These are phyloP conservation scores for Brevimyrus niger DNA, from an alignment of 2,113 vertebrate genomes.

Conservation along the genomic window DNA sequence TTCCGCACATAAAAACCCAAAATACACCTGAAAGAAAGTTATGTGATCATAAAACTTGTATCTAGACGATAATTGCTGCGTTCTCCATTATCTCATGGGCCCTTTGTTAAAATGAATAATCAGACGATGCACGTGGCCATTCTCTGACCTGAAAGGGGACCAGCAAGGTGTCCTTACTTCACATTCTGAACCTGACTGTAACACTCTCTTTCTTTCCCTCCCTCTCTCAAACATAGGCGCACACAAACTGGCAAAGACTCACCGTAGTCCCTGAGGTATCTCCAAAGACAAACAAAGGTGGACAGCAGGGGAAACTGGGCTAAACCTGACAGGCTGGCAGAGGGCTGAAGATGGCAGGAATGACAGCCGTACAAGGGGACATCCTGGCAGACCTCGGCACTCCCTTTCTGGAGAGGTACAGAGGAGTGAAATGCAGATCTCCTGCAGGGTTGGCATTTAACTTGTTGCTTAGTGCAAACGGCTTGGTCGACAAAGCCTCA, in stretches of 20 bases:
- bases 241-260: slow-evolving; percentile 9
- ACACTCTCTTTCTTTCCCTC: slow-evolving; percentile 1
- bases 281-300: slow-evolving; percentile 18
- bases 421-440: background rate
- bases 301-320: slow-evolving; percentile 14
- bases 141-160: slow-evolving; percentile 7
- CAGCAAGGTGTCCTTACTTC: background rate
- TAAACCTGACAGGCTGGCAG: slow-evolving; percentile 12
- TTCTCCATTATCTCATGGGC: background rate
- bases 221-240: background rate
- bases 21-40: background rate
- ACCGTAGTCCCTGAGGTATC: background rate
- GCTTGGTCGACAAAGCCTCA: background rate
- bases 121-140: background rate
- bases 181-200: slow-evolving; percentile 14
- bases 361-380: slow-evolving; percentile 22
- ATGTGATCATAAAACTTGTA: background rate
- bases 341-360: slow-evolving; percentile 12
- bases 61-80: background rate
- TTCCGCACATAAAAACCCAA: background rate
- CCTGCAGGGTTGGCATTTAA: background rate
- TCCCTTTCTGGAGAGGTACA: background rate
- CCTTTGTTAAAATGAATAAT: background rate
- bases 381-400: background rate
- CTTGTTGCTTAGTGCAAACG: background rate